Evolutionary conservation across 2,797 vertebrate genomes (phyloP), one percentile per base, ranked within the genome.

Genomic region (Lacerta agilis): DNA sequence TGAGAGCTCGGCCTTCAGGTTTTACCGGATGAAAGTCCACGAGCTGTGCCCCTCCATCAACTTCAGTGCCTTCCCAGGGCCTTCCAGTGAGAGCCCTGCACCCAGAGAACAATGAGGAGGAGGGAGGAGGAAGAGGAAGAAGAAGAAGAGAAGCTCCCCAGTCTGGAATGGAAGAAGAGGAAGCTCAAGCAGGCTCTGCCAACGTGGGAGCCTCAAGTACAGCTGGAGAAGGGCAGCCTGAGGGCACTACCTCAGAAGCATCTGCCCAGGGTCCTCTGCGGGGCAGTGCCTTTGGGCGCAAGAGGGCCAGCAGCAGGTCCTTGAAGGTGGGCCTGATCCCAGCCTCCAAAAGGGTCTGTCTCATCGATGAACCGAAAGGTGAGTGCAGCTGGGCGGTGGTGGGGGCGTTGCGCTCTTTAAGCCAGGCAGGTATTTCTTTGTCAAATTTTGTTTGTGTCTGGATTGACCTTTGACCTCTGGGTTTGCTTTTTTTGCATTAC

Each of bases 311-410:
- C 90, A 96, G 96, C 96, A 97, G 97, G 79, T 97, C 97, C 0
- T 88, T 97, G 87, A 97, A 96, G 76, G 97, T 97, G 0, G 97
- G 97, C 82, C 92, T 97, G 96, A 96, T 97, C 75, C 97, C 97
- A 0, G 96, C 96, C 0, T 94, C 96, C 45, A 97, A 97, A 88
- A 94, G 97, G 84, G 89, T 97, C n/a, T 97, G 97, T 87, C 97
- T 97, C 79, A 95, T 97, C 11, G 95, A 97, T 41, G 97, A 97
- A 38, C 97, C 97, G 7, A 94, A 96, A 96, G 96, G 97, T 97
- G 90, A 93, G 95, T 33, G 18, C 11, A n/a, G 29, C 69, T 71
- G 72, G 49, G 49, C 3, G 1, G 45, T 45, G 38, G 38, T 5
- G 4, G 41, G 41, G 41, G 41, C 6, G 5, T 43, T 33, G 8